Evolutionary conservation across 2,797 vertebrate genomes (phyloP).

Genomic region (Silurus lanzhouensis): DNA sequence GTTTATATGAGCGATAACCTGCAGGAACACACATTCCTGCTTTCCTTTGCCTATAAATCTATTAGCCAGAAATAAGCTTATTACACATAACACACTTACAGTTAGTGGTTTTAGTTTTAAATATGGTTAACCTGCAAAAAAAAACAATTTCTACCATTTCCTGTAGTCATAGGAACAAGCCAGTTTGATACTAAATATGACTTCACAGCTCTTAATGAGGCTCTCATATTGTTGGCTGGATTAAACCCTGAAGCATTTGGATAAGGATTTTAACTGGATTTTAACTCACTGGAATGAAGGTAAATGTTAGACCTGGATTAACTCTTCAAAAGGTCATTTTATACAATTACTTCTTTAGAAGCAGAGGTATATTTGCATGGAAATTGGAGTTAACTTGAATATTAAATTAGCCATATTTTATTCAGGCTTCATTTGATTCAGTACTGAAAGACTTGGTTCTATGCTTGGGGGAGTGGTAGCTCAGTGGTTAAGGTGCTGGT

Average conservation of each 20-base stretch:
- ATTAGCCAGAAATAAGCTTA: background rate
- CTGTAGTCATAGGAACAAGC: background rate
- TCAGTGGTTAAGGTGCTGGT: no score
- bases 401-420: background rate
- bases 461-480: background rate
- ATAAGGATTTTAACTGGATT: slow-evolving; percentile 26
- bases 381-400: slow-evolving; percentile 6
- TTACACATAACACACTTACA: background rate
- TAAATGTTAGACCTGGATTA: background rate
- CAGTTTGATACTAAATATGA: background rate
- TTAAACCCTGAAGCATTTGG: slow-evolving; percentile 29
- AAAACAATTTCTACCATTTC: background rate
- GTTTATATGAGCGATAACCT: background rate
- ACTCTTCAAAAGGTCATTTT: slow-evolving; percentile 17
- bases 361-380: background rate
- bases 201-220: slow-evolving; percentile 18
- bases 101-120: background rate
- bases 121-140: background rate
- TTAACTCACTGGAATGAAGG: background rate
- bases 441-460: background rate
- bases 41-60: background rate
- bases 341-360: slow-evolving; percentile 6
- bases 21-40: background rate
- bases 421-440: background rate
- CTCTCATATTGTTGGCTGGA: slow-evolving; percentile 17